Evolutionary conservation across 2,888 invertebrate species (phyloP), one percentile per base, ranked within the genome.

Genomic region (Sturmia bella): DNA sequence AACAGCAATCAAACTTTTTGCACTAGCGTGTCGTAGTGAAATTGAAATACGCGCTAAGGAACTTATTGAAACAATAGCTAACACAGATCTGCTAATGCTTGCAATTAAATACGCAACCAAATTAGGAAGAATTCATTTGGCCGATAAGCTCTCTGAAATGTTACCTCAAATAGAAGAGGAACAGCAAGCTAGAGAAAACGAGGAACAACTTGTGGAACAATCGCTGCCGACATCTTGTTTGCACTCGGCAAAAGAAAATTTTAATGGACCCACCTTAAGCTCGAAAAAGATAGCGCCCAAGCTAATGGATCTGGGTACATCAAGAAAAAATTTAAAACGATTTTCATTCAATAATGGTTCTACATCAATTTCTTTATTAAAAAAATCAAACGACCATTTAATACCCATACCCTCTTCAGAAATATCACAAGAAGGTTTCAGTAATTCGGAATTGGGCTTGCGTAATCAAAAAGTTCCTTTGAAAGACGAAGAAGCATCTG

Each of bases 61-160:
- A 90, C 92, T 98, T 17, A 95, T 97, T 90, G 95, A 96, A 87
- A 92, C 97, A 85, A 93, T 98, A 87, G 94, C 94, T 21, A 95
- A 95, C 86, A 94, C 94, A 1, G 94, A 95, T 54, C 92, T 97
- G 0, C 91, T 98, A 43, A 95, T 95, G 83, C 91, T 97, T 43
- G 97, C 97, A 0, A 94, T 96, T n/a, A 97, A 96, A 89, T 98
- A 98, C 91, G 96, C 98, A 0, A 94, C 94, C 0, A 94, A 96
- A 84, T 92, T 95, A 12, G 95, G 96, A 24, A 94, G 95, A 85
- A 93, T 94, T 85, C 94, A 95, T 86, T 92, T 98, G 54, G 95
- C 96, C 0, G 96, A 97, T 85, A 95, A 95, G 88, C 91, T 98
- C 27, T 92, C 93, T 0, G 93, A 93, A 84, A 87, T 95, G 12